Evolutionary conservation across 2,113 vertebrate genomes (phyloP).

Genomic region (Meles meles): DNA sequence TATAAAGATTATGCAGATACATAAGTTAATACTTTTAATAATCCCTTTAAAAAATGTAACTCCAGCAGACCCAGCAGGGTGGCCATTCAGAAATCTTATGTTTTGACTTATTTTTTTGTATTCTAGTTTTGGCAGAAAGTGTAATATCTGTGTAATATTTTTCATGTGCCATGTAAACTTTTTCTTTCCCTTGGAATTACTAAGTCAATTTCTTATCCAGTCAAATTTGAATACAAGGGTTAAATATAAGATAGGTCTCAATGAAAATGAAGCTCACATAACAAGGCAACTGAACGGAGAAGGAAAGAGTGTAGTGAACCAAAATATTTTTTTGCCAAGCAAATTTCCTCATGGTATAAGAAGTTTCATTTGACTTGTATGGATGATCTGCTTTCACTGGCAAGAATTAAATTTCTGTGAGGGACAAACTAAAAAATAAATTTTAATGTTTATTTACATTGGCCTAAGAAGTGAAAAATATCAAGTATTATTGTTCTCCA

Average conservation of each 20-base stretch:
- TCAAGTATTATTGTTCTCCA: neutral
- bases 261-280: neutral
- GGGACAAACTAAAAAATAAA: slow-evolving; percentile 40
- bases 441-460: slow-evolving; percentile 52
- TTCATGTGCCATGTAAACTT: rapidly evolving
- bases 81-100: neutral
- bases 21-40: neutral
- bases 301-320: neutral
- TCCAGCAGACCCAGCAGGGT: rapidly evolving
- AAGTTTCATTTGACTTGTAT: neutral
- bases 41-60: neutral
- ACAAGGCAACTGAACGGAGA: neutral
- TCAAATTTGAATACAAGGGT: neutral
- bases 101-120: neutral
- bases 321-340: neutral
- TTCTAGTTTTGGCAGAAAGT: neutral
- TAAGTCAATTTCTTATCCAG: neutral
- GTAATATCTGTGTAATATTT: neutral
- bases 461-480: neutral
- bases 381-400: neutral
- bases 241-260: neutral
- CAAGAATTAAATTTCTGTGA: slow-evolving; percentile 7
- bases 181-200: neutral
- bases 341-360: neutral
- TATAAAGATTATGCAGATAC: neutral